Conservation (phyloP, 1,140 invertebrate genomes). For the Dinoponera quadriceps region DNA sequence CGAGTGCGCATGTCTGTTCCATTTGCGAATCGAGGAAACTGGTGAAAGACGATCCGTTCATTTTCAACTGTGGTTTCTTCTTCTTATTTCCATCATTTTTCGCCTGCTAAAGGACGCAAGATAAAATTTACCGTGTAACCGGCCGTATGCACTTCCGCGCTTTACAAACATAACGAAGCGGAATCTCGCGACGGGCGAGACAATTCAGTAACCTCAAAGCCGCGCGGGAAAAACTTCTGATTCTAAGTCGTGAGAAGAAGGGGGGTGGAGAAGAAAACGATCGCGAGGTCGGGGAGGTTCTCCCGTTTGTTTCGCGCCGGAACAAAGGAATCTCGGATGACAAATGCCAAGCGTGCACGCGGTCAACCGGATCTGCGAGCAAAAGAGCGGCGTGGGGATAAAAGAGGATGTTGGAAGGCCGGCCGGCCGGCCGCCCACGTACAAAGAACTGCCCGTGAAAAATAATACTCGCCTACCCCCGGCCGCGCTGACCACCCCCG, state of each 20-base stretch:
- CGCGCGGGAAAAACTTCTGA: slow-evolving; percentile 46
- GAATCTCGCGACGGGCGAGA: slow-evolving; percentile 47
- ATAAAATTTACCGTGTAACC: slow-evolving; percentile 41
- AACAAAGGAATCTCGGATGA: slow-evolving; percentile 78
- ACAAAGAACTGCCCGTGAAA: slow-evolving; percentile 70
- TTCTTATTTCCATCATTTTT: background rate
- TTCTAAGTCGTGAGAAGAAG: slow-evolving; percentile 43
- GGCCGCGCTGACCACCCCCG: slow-evolving; percentile 25
- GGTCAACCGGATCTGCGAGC: slow-evolving; percentile 74
- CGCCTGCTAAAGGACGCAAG: slow-evolving; percentile 9
- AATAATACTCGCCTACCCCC: slow-evolving; percentile 57
- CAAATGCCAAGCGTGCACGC: slow-evolving; percentile 76
- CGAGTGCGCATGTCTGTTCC: background rate
- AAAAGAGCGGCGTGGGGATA: slow-evolving; percentile 56
- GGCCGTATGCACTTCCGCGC: slow-evolving; percentile 51
- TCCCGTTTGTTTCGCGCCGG: slow-evolving; percentile 73
- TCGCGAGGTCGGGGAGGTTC: slow-evolving; percentile 17
- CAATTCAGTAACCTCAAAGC: slow-evolving; percentile 48
- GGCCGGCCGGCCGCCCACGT: slow-evolving; percentile 17
- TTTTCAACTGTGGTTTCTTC: background rate
- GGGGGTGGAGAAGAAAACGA: slow-evolving; percentile 33
- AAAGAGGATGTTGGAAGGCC: slow-evolving; percentile 22
- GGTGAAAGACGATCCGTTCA: background rate
- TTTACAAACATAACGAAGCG: slow-evolving; percentile 34
- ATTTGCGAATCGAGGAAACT: background rate